These are phyloP conservation scores for Theonella swinhoei DNA, from an alignment of 37 sponge, comb jelly and placozoan genomes.

Conservation along the genomic window DNA sequence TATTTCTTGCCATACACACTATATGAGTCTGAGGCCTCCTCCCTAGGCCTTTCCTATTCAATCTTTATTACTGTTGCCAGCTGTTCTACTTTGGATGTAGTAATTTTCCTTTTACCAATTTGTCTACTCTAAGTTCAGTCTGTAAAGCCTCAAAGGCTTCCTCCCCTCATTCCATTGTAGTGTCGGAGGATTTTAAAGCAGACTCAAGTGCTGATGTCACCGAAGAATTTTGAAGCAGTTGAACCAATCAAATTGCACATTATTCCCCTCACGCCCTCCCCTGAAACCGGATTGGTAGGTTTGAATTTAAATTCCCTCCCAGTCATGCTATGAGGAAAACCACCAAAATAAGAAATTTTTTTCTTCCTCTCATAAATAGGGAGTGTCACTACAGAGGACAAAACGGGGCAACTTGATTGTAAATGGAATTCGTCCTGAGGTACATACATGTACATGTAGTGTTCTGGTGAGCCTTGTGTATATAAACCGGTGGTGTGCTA, in stretches of 20 bases:
- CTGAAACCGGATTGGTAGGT: constrained; percentile 50
- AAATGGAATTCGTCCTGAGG: constrained; percentile 21
- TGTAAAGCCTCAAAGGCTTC: not conserved
- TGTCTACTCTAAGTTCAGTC: not conserved
- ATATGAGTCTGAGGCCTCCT: too few relatives aligned
- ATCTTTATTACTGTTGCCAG: not conserved
- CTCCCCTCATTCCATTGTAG: constrained; percentile 5
- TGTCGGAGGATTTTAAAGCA: constrained; percentile 41
- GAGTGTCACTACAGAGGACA: constrained; percentile 47
- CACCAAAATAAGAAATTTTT: not conserved
- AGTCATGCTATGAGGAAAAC: not conserved
- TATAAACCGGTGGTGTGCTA: too few relatives aligned
- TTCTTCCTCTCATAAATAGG: constrained; percentile 18
- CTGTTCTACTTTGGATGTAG: not conserved
- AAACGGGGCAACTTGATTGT: constrained; percentile 50
- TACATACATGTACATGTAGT: not conserved
- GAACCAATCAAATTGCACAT: constrained; percentile 32
- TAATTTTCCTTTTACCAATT: not conserved
- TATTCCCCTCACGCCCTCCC: constrained; percentile 26
- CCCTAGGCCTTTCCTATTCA: too few relatives aligned
- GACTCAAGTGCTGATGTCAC: constrained; percentile 45
- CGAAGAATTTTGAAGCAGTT: constrained; percentile 19
- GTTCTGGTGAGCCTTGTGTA: too few relatives aligned
- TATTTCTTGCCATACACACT: too few relatives aligned
- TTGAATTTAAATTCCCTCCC: not conserved